phyloP scores from a whole-genome alignment of 2,888 invertebrate species.

The Adineta ricciae region DNA sequence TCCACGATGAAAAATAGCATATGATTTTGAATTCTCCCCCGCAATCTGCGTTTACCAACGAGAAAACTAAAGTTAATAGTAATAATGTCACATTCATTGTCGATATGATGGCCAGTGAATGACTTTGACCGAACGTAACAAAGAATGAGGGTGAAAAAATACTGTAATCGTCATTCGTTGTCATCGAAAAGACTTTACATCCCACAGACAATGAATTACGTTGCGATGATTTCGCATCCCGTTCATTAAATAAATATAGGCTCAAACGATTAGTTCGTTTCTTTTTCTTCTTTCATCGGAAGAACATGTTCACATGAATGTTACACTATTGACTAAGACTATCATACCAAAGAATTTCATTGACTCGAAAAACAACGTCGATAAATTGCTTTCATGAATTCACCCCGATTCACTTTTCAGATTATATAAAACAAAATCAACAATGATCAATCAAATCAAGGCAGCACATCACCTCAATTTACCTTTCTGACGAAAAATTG shows the following conservation, averaged over 20 bases:
- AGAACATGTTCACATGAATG: background rate
- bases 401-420: too few species aligned
- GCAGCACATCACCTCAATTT: too few species aligned
- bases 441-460: too few species aligned
- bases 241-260: background rate
- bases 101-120: background rate
- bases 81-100: background rate
- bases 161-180: background rate
- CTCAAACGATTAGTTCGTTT: constrained; percentile 2
- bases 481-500: too few species aligned
- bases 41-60: constrained; percentile 17
- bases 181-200: background rate
- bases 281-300: background rate
- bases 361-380: too few species aligned
- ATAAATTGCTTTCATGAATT: too few species aligned
- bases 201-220: background rate
- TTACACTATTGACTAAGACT: background rate
- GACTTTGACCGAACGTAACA: background rate
- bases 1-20: constrained; percentile 34
- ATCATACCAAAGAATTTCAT: background rate
- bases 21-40: constrained; percentile 27
- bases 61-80: background rate
- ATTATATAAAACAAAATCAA: too few species aligned
- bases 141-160: background rate
- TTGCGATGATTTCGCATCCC: background rate